Conservation (phyloP, 92 coral and sea anemone genomes). For the Parazoanthus swiftii region DNA sequence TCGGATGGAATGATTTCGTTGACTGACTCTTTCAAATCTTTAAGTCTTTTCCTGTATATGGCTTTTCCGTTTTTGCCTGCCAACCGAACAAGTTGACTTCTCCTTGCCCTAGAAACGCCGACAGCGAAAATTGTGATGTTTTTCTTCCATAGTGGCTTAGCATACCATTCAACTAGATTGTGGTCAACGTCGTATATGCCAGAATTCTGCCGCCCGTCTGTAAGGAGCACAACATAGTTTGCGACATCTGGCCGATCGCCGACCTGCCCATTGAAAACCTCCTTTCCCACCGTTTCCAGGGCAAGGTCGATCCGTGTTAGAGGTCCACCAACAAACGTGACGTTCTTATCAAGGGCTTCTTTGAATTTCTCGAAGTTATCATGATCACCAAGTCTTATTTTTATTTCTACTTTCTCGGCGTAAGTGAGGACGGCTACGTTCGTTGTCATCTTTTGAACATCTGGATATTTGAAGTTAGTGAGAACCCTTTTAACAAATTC, state of each 20-base stretch:
- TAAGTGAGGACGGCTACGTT: conserved; percentile 27
- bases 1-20: conserved; percentile 18
- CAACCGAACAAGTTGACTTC: not conserved
- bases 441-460: conserved; percentile 7
- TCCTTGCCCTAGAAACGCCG: conserved; percentile 17
- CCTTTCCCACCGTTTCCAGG: not conserved
- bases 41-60: conserved; percentile 19
- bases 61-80: conserved; percentile 42
- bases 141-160: conserved; percentile 11
- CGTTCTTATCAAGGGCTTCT: conserved; percentile 3
- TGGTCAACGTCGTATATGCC: not conserved
- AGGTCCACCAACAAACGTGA: not conserved
- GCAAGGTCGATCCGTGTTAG: conserved; percentile 28
- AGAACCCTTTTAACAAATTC: not conserved
- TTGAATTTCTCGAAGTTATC: not conserved
- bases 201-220: conserved; percentile 40
- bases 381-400: conserved; percentile 13
- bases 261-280: conserved; percentile 1
- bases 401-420: conserved; percentile 12
- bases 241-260: conserved; percentile 21
- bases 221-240: conserved; percentile 17
- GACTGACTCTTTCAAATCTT: conserved; percentile 21
- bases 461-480: conserved; percentile 4
- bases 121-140: conserved; percentile 29
- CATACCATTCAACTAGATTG: conserved; percentile 3